A percentile compares a stretch with the other conserved stretches of the same genome.
Conservation (phyloP, 1,140 invertebrate genomes). For the Drosophila tani region DNA sequence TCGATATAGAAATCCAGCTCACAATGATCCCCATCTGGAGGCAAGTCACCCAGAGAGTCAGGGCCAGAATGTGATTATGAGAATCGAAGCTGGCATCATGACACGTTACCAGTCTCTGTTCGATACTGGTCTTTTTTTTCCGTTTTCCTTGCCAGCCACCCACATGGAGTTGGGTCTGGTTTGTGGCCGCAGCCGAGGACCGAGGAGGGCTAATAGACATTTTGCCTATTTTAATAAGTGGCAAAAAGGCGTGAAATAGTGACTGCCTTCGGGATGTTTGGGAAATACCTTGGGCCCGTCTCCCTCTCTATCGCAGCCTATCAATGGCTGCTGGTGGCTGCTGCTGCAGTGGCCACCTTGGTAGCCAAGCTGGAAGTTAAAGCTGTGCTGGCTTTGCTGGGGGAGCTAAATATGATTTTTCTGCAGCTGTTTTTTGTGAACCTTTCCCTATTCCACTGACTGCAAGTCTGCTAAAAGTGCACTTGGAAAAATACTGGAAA, state of each 20-base stretch:
- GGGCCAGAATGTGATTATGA: conserved; percentile 34
- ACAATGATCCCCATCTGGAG: conserved; percentile 37
- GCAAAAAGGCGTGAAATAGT: conserved; percentile 82
- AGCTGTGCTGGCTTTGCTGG: conserved; percentile 33
- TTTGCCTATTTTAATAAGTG: conserved; percentile 83
- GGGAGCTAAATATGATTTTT: conserved; percentile 74
- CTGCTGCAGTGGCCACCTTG: conserved; percentile 45
- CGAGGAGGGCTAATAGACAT: conserved; percentile 70
- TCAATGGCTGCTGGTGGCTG: conserved; percentile 53
- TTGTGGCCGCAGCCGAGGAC: conserved; percentile 3
- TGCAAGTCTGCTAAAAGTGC: conserved; percentile 17
- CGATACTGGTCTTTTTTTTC: not conserved
- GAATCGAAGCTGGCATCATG: conserved; percentile 34
- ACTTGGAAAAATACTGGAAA: not conserved
- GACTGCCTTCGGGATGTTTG: conserved; percentile 44
- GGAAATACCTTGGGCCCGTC: conserved; percentile 45
- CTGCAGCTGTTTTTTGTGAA: conserved; percentile 72
- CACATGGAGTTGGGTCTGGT: conserved; percentile 29
- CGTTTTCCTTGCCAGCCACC: conserved; percentile 19
- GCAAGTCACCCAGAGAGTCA: conserved; percentile 12
- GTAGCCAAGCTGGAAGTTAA: conserved; percentile 32
- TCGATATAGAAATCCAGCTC: conserved; percentile 20
- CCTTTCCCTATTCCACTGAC: conserved; percentile 41
- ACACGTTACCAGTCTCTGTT: conserved; percentile 12
- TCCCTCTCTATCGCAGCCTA: conserved; percentile 59